Percentiles rank a stretch among this genome's conserved stretches.
These are phyloP conservation scores for Stegodyphus dumicola DNA, from an alignment of 1,140 invertebrate genomes.

Conservation along the genomic window DNA sequence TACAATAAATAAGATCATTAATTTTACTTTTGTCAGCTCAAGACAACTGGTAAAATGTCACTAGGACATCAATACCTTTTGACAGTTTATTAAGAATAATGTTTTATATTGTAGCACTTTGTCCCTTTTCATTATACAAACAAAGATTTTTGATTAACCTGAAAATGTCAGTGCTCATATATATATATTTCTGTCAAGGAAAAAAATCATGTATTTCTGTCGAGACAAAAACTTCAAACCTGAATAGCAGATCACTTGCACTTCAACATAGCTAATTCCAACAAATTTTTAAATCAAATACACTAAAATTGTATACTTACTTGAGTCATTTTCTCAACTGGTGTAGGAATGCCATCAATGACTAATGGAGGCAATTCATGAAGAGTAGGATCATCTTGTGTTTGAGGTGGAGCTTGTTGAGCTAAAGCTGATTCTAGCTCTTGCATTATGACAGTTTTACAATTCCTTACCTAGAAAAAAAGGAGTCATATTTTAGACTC, in stretches of 20 bases:
- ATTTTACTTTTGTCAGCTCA: no score
- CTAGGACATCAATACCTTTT: no score
- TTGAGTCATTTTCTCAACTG: constrained; percentile 99
- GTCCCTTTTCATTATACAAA: no score
- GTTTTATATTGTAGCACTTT: no score
- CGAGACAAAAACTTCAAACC: neutral
- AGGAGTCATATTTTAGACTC: neutral
- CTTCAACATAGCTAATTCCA: no score
- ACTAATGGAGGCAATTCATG: constrained; percentile 96
- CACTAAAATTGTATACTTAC: constrained; percentile 61
- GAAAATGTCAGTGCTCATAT: no score
- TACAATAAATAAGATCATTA: no score
- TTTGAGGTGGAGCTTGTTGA: constrained; percentile 91
- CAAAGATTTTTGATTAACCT: no score
- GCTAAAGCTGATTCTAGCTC: constrained; percentile 92
- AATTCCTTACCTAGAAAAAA: constrained; percentile 78
- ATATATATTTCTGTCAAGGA: neutral
- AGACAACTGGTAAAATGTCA: no score
- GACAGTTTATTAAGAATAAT: no score
- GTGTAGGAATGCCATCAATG: constrained; percentile 96
- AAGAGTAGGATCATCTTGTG: constrained; percentile 89
- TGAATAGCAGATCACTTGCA: no score
- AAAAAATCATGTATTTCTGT: neutral
- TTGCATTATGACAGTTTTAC: constrained; percentile 91
- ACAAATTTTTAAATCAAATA: no score